Evolutionary conservation across 2,113 vertebrate genomes (phyloP).

Genomic region (Calyptommatus sinebrachiatus): DNA sequence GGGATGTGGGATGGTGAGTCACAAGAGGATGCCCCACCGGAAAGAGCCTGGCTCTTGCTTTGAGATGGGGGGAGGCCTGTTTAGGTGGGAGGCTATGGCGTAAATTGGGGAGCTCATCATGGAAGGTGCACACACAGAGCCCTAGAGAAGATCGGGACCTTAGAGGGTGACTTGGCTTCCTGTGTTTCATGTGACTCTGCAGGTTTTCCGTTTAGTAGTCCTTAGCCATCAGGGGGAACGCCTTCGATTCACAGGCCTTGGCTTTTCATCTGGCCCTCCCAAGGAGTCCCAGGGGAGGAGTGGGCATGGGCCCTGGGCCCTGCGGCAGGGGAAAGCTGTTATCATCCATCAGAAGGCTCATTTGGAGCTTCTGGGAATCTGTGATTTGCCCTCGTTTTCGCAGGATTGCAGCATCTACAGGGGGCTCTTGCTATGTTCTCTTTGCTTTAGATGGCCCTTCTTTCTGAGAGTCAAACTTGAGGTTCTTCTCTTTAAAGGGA

Average conservation of each 20-base stretch:
- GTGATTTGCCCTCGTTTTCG: neutral
- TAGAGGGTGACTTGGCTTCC: rapidly evolving
- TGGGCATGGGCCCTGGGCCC: too few species aligned
- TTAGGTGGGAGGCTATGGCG: neutral
- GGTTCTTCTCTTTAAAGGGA: neutral
- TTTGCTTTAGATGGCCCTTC: neutral
- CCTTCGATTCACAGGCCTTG: neutral
- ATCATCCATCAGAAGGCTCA: too few species aligned
- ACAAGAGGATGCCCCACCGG: neutral
- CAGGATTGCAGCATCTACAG: too few species aligned
- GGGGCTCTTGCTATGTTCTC: neutral
- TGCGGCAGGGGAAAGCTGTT: too few species aligned
- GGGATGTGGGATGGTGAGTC: neutral
- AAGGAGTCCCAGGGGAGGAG: too few species aligned
- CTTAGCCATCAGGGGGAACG: too few species aligned
- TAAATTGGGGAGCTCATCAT: neutral
- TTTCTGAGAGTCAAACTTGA: neutral
- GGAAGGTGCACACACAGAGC: neutral
- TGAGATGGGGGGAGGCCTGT: neutral
- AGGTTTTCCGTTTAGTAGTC: neutral
- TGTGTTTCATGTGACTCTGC: neutral
- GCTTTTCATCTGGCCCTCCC: neutral
- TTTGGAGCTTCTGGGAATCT: too few species aligned
- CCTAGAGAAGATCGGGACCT: neutral
- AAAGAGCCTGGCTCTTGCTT: neutral